Percentiles rank a stretch among this genome's conserved stretches.
Evolutionary conservation across 2,113 vertebrate species (phyloP).

Genomic region (Falco punctatus): DNA sequence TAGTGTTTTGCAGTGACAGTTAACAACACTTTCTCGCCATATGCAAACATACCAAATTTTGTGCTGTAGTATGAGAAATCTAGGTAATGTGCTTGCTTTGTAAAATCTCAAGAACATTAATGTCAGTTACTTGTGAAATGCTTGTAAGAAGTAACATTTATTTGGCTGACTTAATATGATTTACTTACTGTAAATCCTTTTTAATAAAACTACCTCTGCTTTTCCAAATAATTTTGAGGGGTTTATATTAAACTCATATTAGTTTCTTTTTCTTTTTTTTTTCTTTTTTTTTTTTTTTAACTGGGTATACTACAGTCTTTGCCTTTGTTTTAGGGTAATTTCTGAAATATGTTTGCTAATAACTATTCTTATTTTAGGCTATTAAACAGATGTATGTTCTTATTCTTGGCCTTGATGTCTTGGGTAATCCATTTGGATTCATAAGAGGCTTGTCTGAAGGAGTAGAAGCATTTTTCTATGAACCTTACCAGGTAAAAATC

Average conservation of each 20-base stretch:
- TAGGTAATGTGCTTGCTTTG: neutral
- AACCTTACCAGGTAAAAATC: slow-evolving; percentile 91
- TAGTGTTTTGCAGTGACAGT: neutral
- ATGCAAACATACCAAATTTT: neutral
- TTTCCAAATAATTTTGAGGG: neutral
- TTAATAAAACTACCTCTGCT: neutral
- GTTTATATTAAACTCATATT: neutral
- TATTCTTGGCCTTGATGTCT: slow-evolving; percentile 96
- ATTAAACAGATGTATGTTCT: slow-evolving; percentile 98
- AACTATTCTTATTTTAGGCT: slow-evolving; percentile 78
- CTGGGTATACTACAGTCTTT: neutral
- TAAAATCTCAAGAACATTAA: neutral
- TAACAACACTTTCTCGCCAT: neutral
- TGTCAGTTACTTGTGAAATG: neutral
- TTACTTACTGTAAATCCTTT: neutral
- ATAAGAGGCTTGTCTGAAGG: slow-evolving; percentile 96
- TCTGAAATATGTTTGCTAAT: neutral
- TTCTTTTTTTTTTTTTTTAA: neutral
- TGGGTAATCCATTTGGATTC: slow-evolving; percentile 96
- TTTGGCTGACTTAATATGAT: neutral
- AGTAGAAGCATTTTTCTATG: slow-evolving; percentile 97
- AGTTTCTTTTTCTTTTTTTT: neutral
- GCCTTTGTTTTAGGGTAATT: neutral
- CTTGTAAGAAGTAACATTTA: neutral
- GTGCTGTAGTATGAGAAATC: neutral